These are phyloP conservation scores for Protosalanx chinensis DNA, from an alignment of 2,797 vertebrate genomes.

Conservation along the genomic window DNA sequence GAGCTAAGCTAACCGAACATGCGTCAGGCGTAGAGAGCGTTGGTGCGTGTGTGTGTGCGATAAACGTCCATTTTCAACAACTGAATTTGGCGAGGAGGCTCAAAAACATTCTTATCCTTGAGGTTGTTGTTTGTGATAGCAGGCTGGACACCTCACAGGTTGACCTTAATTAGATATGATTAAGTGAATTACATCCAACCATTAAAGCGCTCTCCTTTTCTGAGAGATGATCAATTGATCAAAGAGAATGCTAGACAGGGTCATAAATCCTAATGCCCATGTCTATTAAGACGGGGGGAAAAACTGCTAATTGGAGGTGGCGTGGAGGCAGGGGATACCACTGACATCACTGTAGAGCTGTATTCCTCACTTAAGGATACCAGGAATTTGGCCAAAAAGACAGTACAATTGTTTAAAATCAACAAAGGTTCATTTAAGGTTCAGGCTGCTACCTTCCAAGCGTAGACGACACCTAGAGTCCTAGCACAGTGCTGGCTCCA, in stretches of 20 bases:
- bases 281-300: conserved; percentile 1
- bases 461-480: no score
- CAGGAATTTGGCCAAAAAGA: no score
- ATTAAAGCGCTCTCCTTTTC: conserved; percentile 20
- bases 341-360: no score
- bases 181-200: conserved; percentile 42
- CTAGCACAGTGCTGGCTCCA: no score
- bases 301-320: no score
- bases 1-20: background rate
- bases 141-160: background rate
- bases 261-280: conserved; percentile 29
- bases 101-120: background rate
- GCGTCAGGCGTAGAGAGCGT: no score
- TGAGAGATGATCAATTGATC: conserved; percentile 36
- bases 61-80: background rate
- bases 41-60: background rate
- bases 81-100: background rate
- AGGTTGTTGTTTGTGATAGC: background rate
- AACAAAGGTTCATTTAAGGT: no score
- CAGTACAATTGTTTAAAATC: no score
- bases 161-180: conserved; percentile 39
- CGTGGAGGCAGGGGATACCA: no score
- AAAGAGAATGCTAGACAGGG: conserved; percentile 32
- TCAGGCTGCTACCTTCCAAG: no score
- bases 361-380: no score